Evolutionary conservation across 92 coral and sea anemone species (phyloP), one percentile per base, ranked within the genome.

Genomic region (Porites cylindrica): DNA sequence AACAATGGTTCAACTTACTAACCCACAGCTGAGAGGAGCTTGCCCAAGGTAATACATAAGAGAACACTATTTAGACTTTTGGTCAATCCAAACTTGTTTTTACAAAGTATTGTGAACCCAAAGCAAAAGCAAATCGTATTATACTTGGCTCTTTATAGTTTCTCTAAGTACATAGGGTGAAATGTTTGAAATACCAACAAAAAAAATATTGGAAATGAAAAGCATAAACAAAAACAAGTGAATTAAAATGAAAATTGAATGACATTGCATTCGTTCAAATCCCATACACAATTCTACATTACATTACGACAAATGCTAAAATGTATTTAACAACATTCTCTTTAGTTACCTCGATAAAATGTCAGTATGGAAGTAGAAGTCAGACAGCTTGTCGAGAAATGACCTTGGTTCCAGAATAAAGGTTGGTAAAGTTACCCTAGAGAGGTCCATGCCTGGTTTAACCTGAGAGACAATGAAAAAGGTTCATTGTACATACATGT

Each of bases 361-460:
- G 54, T 97, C 96, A 47, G 95, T 77, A 81, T 97, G 99, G 89
- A 93, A 97, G 66, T 97, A 97, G 88, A 91, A 97, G 80, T 97
- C 99, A 8, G 99, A 97, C 76, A 97, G 91, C 79, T 97, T 97
- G 88, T 97, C 99, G 10, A 97, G 92, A 85, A 97, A 97, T 69
- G 99, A 97, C 24, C 99, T 89, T 18, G 99, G 99, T 80, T 97
- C 99, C 83, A 97, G 90, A 81, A 97, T 97, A 68, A 97, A 97
- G 26, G 99, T 97, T 10, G 99, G 99, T 64, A 97, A 79, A 24
- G 96, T 93, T 20, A 97, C 99, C 56, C 95, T 88, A 13, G 99
- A 97, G 51, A 97, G 76, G 75, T 97, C 99, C 99, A 97, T 97
- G 12, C 99, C 99, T 29, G 99, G 99, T 76, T 97, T 97, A 6